Base-by-base conservation (phyloP, 2,797 vertebrate species). In the Acipenser ruthenus region DNA sequence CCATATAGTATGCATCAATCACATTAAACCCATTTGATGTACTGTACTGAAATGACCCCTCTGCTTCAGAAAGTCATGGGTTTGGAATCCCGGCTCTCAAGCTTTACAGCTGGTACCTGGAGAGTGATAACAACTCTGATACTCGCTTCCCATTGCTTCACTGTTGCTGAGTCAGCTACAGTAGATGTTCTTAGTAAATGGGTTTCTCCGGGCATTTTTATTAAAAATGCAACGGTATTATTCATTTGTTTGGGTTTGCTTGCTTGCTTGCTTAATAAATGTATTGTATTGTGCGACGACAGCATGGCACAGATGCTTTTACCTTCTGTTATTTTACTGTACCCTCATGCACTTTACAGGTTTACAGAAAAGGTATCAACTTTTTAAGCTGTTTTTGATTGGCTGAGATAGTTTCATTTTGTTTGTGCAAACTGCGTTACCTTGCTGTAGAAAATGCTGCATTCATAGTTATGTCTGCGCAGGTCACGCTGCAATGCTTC, bases 11-110 rank as follows among this genome's bases (percentile, higher is more conserved):
- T 18, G 15, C 15, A 18, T 18, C 15, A 18, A 18, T 18, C 15
- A 18, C 1, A 18, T 18, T 18, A 18, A 18, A 18, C 15, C 15
- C 15, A 18, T 18, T 18, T 18, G 15, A 18, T 18, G 15, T 18
- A 18, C 15, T 18, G 15, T 8, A 10, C 51, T 66, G 51, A 12
- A 12, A 56, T 55, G 15, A 11, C n/a, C 51, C 7, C 49, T 8
- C 10, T 7, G 9, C 50, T 61, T 61, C 49, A 61, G 10, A 65
- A 63, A 66, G 65, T 63, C 15, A 15, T 53, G 55, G 55, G 37
- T 60, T 64, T 23, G 13, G 52, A 13, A 15, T 63, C 15, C 50
- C 4, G 49, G 52, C 55, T 66, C 18, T 49, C 58, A 60, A 18
- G 50, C 49, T 53, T 48, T 53, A 49, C 5, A 37, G 12, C 13